Percentiles rank a stretch among this genome's conserved stretches.
phyloP scores from a whole-genome alignment of 2,888 invertebrate species.

The Dugesia japonica region DNA sequence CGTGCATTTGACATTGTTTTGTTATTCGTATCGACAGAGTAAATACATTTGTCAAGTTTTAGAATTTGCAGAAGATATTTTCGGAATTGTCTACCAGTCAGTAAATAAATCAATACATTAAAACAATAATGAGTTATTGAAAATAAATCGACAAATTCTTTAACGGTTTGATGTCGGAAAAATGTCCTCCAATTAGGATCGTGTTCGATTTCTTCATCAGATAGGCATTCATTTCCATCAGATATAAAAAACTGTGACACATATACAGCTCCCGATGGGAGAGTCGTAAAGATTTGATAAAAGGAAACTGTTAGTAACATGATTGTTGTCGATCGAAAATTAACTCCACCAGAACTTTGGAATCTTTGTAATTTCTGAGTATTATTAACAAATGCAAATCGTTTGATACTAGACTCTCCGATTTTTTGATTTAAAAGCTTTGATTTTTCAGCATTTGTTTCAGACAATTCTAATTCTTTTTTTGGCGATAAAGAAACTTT shows the following conservation, averaged over 20 bases:
- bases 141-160: slow-evolving; percentile 40
- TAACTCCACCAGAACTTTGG: background rate
- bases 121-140: slow-evolving; percentile 42
- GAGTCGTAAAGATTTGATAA: slow-evolving; percentile 44
- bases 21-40: background rate
- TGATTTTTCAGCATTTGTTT: background rate
- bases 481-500: background rate
- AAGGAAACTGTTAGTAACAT: slow-evolving; percentile 46
- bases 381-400: background rate
- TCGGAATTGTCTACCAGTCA: slow-evolving; percentile 40
- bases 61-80: slow-evolving; percentile 17
- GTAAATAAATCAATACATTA: slow-evolving; percentile 40
- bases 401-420: background rate
- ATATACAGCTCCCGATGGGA: slow-evolving; percentile 45
- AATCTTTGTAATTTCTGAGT: background rate
- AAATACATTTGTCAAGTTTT: slow-evolving; percentile 20
- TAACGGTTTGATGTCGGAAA: slow-evolving; percentile 7
- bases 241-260: slow-evolving; percentile 39
- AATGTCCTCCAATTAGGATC: slow-evolving; percentile 25
- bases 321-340: slow-evolving; percentile 40
- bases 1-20: background rate
- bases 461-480: background rate
- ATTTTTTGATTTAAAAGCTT: background rate
- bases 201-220: slow-evolving; percentile 37
- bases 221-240: slow-evolving; percentile 38